phyloP scores from a whole-genome alignment of 2,113 vertebrate genomes.

The Peucedramus taeniatus region DNA sequence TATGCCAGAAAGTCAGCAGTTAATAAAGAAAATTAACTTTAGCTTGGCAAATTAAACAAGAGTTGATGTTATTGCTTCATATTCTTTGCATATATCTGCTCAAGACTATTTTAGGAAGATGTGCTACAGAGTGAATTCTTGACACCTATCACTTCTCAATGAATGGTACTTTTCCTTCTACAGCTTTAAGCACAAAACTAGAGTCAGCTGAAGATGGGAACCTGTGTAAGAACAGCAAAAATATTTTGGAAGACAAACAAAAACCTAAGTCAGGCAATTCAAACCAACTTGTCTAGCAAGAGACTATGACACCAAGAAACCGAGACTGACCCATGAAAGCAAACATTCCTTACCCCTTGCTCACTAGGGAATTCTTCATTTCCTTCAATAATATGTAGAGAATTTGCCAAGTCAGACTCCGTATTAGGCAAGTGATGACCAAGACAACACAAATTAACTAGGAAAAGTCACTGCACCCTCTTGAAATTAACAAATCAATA shows the following conservation, averaged over 20 bases:
- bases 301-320: background rate
- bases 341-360: slow-evolving; percentile 28
- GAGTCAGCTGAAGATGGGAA: background rate
- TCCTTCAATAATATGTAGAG: background rate
- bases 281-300: background rate
- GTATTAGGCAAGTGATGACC: background rate
- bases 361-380: background rate
- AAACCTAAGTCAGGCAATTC: background rate
- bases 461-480: background rate
- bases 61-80: background rate
- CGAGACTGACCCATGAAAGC: background rate
- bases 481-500: background rate
- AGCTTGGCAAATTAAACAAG: background rate
- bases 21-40: background rate
- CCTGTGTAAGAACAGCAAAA: background rate
- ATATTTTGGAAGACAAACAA: background rate
- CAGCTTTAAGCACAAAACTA: background rate
- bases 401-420: background rate
- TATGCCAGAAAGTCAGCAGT: background rate
- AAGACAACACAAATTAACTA: background rate
- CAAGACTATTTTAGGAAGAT: background rate
- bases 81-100: background rate
- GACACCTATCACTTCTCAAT: background rate
- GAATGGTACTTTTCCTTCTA: background rate
- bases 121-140: background rate